Evolutionary conservation across 2,888 invertebrate species (phyloP).

Genomic region (Chrysolina haemoptera): DNA sequence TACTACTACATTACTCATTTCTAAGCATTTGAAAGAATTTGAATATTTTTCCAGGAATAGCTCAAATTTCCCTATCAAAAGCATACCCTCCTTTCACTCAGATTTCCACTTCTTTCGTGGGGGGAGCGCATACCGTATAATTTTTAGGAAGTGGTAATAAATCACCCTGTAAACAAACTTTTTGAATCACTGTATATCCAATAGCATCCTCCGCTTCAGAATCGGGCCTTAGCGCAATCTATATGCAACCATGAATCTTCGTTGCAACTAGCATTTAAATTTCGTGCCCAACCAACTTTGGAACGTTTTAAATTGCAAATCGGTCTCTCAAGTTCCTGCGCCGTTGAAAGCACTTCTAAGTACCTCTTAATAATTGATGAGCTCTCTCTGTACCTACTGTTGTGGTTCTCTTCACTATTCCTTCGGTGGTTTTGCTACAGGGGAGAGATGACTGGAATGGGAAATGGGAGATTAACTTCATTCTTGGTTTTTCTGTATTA

Average conservation of each 20-base stretch:
- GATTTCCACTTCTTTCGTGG: too few relatives aligned
- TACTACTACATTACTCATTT: too few relatives aligned
- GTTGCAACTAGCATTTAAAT: conserved; percentile 1
- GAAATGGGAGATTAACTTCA: background rate
- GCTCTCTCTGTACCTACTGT: conserved; percentile 34
- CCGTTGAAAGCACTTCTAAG: conserved; percentile 40
- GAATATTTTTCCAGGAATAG: too few relatives aligned
- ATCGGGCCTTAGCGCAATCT: background rate
- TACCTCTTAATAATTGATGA: conserved; percentile 53
- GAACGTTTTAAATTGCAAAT: conserved; percentile 8
- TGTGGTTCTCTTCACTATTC: conserved; percentile 38
- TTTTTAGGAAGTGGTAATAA: too few relatives aligned
- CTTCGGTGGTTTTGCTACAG: background rate
- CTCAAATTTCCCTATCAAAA: too few relatives aligned
- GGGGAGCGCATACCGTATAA: too few relatives aligned
- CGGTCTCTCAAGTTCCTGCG: conserved; percentile 4
- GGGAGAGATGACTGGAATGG: background rate
- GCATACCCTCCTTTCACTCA: too few relatives aligned
- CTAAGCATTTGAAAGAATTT: too few relatives aligned
- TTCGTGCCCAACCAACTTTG: conserved; percentile 2
- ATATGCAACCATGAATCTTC: background rate
- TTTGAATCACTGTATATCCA: too few relatives aligned
- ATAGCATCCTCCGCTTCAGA: background rate
- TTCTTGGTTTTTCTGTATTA: background rate
- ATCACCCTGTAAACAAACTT: too few relatives aligned